A percentile compares a stretch with the other conserved stretches of the same genome.
These are phyloP conservation scores for Hippocampus abdominalis DNA, from an alignment of 2,113 vertebrate genomes.

Conservation along the genomic window DNA sequence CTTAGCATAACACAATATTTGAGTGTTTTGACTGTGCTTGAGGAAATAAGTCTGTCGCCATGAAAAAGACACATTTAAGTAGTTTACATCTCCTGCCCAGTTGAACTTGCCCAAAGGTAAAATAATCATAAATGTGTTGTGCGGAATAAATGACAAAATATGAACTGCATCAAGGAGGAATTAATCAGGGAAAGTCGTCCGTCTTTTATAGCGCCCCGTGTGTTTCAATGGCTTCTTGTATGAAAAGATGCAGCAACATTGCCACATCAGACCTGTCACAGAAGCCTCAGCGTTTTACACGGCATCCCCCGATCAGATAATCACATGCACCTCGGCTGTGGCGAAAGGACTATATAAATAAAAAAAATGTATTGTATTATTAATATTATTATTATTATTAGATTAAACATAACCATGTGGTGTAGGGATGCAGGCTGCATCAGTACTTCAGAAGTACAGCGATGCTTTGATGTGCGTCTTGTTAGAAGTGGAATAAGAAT, in stretches of 20 bases:
- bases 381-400: neutral
- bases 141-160: slow-evolving; percentile 4
- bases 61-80: slow-evolving; percentile 50
- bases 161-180: neutral
- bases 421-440: no score
- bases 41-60: slow-evolving; percentile 66
- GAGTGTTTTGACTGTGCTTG: slow-evolving; percentile 71
- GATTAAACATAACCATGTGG: neutral
- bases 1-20: slow-evolving; percentile 71
- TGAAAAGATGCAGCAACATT: neutral
- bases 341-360: no score
- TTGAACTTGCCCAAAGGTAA: neutral
- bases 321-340: neutral
- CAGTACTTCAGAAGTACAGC: no score
- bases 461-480: neutral
- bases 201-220: neutral
- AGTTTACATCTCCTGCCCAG: slow-evolving; percentile 27
- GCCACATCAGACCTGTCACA: neutral
- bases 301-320: neutral
- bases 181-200: neutral
- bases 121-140: neutral
- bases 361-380: no score
- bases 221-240: neutral
- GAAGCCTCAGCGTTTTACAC: neutral
- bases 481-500: neutral